A percentile compares a stretch with the other conserved stretches of the same genome.
Evolutionary conservation across 1,140 invertebrate species (phyloP).

Genomic region (Drosophila mauritiana): DNA sequence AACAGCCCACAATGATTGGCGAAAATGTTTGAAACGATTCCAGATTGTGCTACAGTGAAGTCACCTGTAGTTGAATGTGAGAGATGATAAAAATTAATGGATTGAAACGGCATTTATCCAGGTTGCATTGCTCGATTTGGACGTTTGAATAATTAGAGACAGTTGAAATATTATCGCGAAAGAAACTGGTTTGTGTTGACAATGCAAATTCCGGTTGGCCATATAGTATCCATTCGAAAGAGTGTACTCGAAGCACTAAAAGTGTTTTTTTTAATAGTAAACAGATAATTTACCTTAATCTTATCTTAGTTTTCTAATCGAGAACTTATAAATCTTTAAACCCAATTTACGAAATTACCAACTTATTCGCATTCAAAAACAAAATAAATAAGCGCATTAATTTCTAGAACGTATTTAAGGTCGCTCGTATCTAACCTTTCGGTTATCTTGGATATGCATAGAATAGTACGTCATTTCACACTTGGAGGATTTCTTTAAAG

Average conservation of each 20-base stretch:
- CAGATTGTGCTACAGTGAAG: constrained; percentile 45
- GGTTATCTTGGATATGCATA: constrained; percentile 26
- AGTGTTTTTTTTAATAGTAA: background rate
- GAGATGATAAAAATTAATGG: constrained; percentile 1
- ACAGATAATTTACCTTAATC: background rate
- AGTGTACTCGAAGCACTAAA: background rate
- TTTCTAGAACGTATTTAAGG: constrained; percentile 9
- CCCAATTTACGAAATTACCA: background rate
- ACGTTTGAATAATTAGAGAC: constrained; percentile 1
- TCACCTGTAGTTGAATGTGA: constrained; percentile 1
- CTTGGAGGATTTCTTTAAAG: constrained; percentile 26
- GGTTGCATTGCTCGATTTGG: background rate
- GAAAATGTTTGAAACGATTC: constrained; percentile 47
- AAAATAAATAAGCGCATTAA: background rate
- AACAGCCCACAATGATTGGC: constrained; percentile 57
- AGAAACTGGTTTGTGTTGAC: constrained; percentile 35
- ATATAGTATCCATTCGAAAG: background rate
- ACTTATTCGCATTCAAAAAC: background rate
- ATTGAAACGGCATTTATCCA: background rate
- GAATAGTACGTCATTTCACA: constrained; percentile 26
- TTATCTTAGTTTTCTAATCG: constrained; percentile 3
- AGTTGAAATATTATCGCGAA: constrained; percentile 5
- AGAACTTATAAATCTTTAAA: background rate
- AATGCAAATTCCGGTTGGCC: constrained; percentile 16
- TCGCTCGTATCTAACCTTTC: background rate